These are phyloP conservation scores for Chorisops tibialis DNA, from an alignment of 2,888 invertebrate species.

Conservation along the genomic window DNA sequence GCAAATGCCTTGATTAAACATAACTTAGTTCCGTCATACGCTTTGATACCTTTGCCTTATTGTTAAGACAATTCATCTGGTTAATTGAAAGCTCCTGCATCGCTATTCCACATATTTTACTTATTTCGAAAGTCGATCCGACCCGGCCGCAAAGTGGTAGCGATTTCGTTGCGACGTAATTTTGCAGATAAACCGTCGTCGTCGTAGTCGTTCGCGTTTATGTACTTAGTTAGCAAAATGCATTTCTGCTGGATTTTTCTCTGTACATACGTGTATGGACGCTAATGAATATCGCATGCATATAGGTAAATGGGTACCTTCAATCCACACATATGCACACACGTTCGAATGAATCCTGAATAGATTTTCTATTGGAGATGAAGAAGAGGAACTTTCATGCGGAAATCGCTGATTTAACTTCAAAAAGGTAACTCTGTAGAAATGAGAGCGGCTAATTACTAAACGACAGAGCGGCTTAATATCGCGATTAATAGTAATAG, in stretches of 20 bases:
- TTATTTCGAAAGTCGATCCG: background rate
- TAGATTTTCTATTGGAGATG: background rate
- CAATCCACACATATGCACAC: background rate
- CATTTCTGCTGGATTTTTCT: too few relatives aligned
- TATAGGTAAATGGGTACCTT: background rate
- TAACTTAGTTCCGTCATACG: slow-evolving; percentile 30
- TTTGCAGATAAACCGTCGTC: background rate
- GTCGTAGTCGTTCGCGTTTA: background rate
- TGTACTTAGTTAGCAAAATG: background rate
- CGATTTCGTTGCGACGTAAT: background rate
- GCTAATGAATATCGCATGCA: too few relatives aligned
- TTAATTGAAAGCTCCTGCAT: slow-evolving; percentile 1
- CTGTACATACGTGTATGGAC: too few relatives aligned
- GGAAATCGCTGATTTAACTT: slow-evolving; percentile 7
- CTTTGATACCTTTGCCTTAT: background rate
- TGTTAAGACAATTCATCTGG: background rate
- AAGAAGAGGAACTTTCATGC: slow-evolving; percentile 8
- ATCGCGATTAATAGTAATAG: slow-evolving; percentile 9
- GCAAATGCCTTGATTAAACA: slow-evolving; percentile 33
- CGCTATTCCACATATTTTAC: background rate
- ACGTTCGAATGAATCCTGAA: background rate
- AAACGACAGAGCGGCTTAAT: slow-evolving; percentile 9
- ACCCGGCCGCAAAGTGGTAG: background rate
- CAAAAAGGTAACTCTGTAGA: slow-evolving; percentile 7
- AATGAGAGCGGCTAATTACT: slow-evolving; percentile 8